Evolutionary conservation across 2,888 invertebrate genomes (phyloP).

Genomic region (Drosophila barbarae): DNA sequence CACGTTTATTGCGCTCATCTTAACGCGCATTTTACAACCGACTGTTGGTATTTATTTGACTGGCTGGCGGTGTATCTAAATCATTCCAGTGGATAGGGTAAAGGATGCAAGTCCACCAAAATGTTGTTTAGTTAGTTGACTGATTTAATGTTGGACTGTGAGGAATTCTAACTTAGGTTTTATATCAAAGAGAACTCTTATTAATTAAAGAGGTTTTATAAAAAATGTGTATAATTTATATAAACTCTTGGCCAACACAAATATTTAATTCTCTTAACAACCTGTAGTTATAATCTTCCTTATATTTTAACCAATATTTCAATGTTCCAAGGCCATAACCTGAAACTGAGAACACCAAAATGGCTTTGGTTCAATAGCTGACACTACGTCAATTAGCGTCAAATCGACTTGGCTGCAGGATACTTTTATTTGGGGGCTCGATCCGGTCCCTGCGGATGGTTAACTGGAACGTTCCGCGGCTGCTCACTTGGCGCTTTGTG

Average conservation of each 20-base stretch:
- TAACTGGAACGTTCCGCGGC: conserved; percentile 15
- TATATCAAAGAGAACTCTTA: neutral
- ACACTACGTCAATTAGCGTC: conserved; percentile 65
- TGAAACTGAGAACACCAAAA: conserved; percentile 1
- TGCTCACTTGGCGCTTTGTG: conserved; percentile 37
- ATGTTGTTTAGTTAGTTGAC: neutral
- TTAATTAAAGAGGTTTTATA: neutral
- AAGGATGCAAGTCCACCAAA: conserved; percentile 2
- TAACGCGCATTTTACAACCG: conserved; percentile 68
- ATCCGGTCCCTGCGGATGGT: conserved; percentile 1
- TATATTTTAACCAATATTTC: neutral
- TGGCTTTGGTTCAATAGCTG: conserved; percentile 44
- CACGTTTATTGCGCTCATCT: conserved; percentile 68
- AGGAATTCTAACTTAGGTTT: neutral
- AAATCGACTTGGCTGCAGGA: conserved; percentile 47
- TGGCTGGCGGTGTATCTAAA: conserved; percentile 34
- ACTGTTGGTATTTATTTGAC: conserved; percentile 58
- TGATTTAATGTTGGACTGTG: neutral
- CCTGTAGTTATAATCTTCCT: neutral
- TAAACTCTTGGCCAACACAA: neutral
- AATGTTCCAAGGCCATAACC: neutral
- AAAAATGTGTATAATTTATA: neutral
- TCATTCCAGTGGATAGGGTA: conserved; percentile 7
- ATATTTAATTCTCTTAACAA: neutral
- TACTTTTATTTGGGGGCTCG: conserved; percentile 1